These are phyloP conservation scores for Atopsyche davidsoni DNA, from an alignment of 1,140 invertebrate species.

Conservation along the genomic window DNA sequence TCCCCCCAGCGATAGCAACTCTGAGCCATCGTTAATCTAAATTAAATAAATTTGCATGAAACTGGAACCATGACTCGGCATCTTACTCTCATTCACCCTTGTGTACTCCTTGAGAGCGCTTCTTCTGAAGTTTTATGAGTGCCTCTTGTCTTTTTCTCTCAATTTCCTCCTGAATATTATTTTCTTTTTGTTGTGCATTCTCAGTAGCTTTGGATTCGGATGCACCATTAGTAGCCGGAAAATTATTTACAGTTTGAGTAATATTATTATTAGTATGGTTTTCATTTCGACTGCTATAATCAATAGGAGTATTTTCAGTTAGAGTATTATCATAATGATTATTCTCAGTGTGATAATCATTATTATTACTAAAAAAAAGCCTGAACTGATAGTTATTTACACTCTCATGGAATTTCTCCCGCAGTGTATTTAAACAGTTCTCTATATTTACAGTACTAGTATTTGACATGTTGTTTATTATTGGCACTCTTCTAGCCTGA, in stretches of 20 bases:
- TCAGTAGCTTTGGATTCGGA: neutral
- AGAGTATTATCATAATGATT: neutral
- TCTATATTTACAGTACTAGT: neutral
- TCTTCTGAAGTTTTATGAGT: conserved; percentile 34
- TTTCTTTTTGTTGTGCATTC: conserved; percentile 19
- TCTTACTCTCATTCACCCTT: conserved; percentile 1
- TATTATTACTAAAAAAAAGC: too few relatives aligned
- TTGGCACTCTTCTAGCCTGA: conserved; percentile 34
- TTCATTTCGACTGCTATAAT: neutral
- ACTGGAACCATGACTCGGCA: too few relatives aligned
- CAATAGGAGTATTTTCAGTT: conserved; percentile 1
- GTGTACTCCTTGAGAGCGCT: conserved; percentile 27
- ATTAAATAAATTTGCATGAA: too few relatives aligned
- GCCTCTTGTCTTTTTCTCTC: conserved; percentile 39
- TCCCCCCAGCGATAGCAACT: too few relatives aligned
- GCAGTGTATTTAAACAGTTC: conserved; percentile 4
- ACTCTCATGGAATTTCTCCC: neutral
- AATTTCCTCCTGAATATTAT: conserved; percentile 37
- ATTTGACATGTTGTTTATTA: neutral
- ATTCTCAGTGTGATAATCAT: neutral
- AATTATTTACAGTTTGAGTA: neutral
- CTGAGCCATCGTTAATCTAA: too few relatives aligned
- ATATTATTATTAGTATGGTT: neutral
- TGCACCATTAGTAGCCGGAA: neutral
- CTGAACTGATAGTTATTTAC: too few relatives aligned